Conservation (phyloP, 2,797 vertebrate genomes). For the Monodelphis domestica region DNA sequence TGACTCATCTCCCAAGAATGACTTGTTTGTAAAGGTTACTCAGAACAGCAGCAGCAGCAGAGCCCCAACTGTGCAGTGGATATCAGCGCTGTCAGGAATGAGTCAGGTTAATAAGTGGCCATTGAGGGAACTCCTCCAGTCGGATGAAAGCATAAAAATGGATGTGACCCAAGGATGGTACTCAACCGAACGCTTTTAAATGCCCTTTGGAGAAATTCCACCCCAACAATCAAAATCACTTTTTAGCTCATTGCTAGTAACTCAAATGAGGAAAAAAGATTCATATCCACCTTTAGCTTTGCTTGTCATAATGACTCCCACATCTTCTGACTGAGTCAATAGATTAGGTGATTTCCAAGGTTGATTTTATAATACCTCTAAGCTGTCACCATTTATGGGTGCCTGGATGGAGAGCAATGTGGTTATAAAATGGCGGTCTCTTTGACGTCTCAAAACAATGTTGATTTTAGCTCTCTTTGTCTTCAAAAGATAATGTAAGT, state of each 20-base stretch:
- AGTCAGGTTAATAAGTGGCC: conserved; percentile 64
- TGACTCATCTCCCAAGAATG: conserved; percentile 47
- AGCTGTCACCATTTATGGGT: conserved; percentile 30
- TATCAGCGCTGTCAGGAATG: conserved; percentile 59
- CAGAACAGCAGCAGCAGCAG: conserved; percentile 29
- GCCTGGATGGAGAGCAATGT: neutral
- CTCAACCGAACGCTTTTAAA: conserved; percentile 40
- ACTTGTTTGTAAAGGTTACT: conserved; percentile 59
- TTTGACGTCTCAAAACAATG: neutral
- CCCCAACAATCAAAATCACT: conserved; percentile 56
- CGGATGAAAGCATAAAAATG: neutral
- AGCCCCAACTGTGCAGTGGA: conserved; percentile 17
- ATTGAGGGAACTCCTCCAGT: conserved; percentile 16
- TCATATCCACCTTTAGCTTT: conserved; percentile 22
- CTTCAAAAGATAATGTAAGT: conserved; percentile 44
- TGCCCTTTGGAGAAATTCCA: conserved; percentile 63
- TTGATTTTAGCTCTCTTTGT: neutral
- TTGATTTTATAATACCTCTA: neutral
- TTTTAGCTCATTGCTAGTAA: conserved; percentile 43
- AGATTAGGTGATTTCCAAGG: neutral
- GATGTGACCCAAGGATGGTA: conserved; percentile 8
- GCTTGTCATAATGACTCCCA: neutral
- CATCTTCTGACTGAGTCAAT: conserved; percentile 22
- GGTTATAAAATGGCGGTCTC: neutral
- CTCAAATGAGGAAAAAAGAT: conserved; percentile 62